Evolutionary conservation across 2,797 vertebrate genomes (phyloP).

Genomic region (Lacerta bilineata): DNA sequence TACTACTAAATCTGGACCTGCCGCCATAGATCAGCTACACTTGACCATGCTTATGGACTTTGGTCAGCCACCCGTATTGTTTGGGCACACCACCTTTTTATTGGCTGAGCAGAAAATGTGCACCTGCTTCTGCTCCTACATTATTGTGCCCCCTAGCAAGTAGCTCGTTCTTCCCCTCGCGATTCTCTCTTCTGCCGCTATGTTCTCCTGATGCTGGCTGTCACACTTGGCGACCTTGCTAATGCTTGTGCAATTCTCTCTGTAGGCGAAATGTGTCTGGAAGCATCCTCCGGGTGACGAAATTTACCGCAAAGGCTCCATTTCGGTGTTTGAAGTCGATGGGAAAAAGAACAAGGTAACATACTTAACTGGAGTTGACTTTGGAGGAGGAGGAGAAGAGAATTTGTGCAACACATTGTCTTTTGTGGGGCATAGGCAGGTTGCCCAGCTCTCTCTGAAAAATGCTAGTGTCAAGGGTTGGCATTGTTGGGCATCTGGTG

Average conservation of each 20-base stretch:
- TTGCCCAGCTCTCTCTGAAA: background rate
- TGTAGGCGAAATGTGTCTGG: conserved; percentile 98
- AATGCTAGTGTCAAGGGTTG: background rate
- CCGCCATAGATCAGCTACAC: background rate
- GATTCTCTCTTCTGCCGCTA: background rate
- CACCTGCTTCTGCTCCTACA: background rate
- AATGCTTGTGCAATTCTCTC: conserved; percentile 29
- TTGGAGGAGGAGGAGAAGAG: background rate
- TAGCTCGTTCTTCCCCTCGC: background rate
- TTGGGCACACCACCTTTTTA: background rate
- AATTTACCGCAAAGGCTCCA: conserved; percentile 95
- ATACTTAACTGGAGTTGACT: background rate
- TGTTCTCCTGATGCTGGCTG: background rate
- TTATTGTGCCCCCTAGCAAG: background rate
- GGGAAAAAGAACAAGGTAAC: conserved; percentile 98
- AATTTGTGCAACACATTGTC: background rate
- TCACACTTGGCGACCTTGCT: background rate
- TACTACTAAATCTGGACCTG: background rate
- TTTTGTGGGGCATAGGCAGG: background rate
- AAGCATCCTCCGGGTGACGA: conserved; percentile 98
- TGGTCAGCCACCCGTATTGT: background rate
- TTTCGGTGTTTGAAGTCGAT: conserved; percentile 98
- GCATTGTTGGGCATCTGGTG: too few species aligned
- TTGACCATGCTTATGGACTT: background rate
- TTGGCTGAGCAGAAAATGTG: background rate